phyloP scores from a whole-genome alignment of 2,797 vertebrate species.

The Lacerta viridis region DNA sequence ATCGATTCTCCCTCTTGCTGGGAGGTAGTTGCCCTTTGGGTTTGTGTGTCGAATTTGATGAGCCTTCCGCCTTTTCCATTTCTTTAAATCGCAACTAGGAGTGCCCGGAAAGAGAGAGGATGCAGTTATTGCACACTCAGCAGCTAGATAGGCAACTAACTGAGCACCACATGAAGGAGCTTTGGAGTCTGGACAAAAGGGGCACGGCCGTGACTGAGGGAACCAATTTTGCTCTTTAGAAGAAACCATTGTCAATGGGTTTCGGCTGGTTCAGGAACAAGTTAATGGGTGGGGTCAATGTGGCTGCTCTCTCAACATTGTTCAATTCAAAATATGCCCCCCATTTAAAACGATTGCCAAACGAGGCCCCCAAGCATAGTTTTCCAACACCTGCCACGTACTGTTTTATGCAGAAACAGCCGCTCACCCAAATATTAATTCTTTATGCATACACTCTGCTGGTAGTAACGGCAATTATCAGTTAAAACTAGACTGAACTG shows the following conservation, averaged over 20 bases:
- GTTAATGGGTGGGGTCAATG: background rate
- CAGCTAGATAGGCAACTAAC: too few species aligned
- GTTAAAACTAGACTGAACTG: constrained; percentile 23
- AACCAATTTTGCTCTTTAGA: background rate
- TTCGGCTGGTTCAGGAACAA: background rate
- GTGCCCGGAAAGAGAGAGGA: background rate
- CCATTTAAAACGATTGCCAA: background rate
- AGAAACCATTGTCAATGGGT: background rate
- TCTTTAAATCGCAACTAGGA: background rate
- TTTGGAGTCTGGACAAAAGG: background rate
- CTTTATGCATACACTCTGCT: background rate
- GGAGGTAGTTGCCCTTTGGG: background rate
- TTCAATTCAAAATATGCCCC: background rate
- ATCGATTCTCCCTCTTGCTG: background rate
- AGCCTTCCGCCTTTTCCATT: background rate
- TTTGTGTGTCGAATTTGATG: background rate
- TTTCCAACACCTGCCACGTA: background rate
- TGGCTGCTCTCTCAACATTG: too few species aligned
- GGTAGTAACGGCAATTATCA: constrained; percentile 4
- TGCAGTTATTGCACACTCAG: background rate
- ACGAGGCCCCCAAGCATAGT: background rate
- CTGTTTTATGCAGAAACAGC: background rate
- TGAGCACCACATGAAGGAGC: background rate
- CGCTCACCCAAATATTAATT: background rate
- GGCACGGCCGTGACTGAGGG: background rate